Percentiles rank a stretch among this genome's conserved stretches.
These are phyloP conservation scores for Rhinogobio ventralis DNA, from an alignment of 2,797 vertebrate species.

Conservation along the genomic window DNA sequence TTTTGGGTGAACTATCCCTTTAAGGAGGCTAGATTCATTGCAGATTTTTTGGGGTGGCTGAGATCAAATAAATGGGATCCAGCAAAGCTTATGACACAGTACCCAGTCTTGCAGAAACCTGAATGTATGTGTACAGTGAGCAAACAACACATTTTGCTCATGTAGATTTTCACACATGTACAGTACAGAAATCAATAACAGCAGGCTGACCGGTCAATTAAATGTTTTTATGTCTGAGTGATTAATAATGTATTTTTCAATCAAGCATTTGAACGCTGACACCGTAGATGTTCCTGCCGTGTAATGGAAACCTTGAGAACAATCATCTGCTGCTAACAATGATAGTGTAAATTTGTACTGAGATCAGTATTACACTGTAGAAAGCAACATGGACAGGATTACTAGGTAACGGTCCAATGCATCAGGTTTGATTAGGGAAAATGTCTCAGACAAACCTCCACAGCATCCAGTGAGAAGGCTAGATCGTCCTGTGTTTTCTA, in stretches of 20 bases:
- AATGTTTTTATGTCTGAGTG: conserved; percentile 27
- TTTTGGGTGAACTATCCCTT: neutral
- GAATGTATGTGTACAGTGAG: neutral
- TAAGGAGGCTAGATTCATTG: neutral
- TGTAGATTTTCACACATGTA: conserved; percentile 18
- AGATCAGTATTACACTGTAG: conserved; percentile 16
- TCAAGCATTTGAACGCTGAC: conserved; percentile 10
- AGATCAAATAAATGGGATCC: neutral
- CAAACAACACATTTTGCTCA: neutral
- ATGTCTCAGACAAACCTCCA: neutral
- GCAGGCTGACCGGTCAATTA: neutral
- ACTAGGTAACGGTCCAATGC: neutral
- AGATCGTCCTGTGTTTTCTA: neutral
- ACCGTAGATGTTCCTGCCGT: neutral
- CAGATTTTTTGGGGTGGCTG: neutral
- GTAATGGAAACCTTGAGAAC: conserved; percentile 23
- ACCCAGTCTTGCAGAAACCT: neutral
- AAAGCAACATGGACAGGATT: neutral
- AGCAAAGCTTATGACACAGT: neutral
- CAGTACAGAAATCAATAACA: conserved; percentile 19
- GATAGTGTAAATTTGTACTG: neutral
- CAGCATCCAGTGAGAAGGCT: conserved; percentile 1
- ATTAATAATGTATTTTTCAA: conserved; percentile 48
- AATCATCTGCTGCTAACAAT: conserved; percentile 7
- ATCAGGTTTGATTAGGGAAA: conserved; percentile 29